phyloP scores from a whole-genome alignment of 2,888 invertebrate genomes.

The Andrena dorsata region DNA sequence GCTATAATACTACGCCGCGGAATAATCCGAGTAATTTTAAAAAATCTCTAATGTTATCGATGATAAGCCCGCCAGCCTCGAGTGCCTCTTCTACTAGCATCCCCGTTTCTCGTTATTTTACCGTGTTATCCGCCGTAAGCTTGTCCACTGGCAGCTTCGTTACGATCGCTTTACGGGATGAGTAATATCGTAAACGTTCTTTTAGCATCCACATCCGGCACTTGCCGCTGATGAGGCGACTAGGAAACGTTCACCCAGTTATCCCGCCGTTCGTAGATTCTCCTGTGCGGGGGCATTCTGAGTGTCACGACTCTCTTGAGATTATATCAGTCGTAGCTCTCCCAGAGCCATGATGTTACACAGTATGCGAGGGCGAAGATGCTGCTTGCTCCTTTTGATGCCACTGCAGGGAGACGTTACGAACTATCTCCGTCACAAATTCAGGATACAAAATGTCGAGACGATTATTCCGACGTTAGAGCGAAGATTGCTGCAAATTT shows the following conservation, averaged over 20 bases:
- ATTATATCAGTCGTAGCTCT: slow-evolving; percentile 16
- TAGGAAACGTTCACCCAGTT: slow-evolving; percentile 31
- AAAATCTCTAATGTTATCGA: too few species aligned
- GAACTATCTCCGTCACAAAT: not conserved
- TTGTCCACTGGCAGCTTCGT: slow-evolving; percentile 39
- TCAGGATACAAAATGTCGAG: not conserved
- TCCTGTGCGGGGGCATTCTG: not conserved
- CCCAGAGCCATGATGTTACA: not conserved
- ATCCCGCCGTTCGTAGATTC: slow-evolving; percentile 26
- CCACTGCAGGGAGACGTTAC: too few species aligned
- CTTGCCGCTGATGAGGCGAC: slow-evolving; percentile 36
- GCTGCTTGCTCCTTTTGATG: too few species aligned
- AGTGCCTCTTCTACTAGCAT: not conserved
- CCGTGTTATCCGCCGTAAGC: slow-evolving; percentile 35
- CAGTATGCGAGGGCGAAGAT: too few species aligned
- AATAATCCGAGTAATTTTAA: too few species aligned
- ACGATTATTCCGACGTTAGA: not conserved
- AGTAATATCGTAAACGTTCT: slow-evolving; percentile 55
- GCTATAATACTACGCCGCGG: too few species aligned
- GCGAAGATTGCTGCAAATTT: not conserved
- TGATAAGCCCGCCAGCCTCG: not conserved
- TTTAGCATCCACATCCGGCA: slow-evolving; percentile 34
- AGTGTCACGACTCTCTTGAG: slow-evolving; percentile 22
- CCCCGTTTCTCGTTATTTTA: slow-evolving; percentile 26
- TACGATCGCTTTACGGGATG: slow-evolving; percentile 49